phyloP scores from a whole-genome alignment of 2,797 vertebrate genomes.

The Mormyrus hasselquistii region DNA sequence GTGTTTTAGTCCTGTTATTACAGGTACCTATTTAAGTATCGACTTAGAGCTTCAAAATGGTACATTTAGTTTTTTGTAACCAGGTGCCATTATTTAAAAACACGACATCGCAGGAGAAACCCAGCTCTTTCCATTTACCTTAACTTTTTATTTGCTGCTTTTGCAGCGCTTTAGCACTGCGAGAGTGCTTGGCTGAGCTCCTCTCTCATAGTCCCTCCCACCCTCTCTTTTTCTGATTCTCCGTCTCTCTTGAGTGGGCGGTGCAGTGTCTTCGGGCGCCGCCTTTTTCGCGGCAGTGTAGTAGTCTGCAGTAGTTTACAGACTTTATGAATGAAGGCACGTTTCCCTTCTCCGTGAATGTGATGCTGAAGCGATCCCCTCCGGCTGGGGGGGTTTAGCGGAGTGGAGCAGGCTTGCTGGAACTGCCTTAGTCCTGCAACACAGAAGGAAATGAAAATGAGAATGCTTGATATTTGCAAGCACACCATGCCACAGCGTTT shows the following conservation, averaged over 20 bases:
- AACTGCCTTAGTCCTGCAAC: slow-evolving; percentile 15
- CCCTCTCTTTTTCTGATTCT: not conserved
- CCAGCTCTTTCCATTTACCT: not conserved
- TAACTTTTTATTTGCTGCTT: not conserved
- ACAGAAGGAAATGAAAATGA: slow-evolving; percentile 13
- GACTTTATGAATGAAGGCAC: slow-evolving; percentile 64
- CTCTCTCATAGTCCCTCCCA: slow-evolving; percentile 2
- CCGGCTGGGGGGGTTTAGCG: not conserved
- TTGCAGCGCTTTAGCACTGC: not conserved
- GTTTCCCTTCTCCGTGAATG: slow-evolving; percentile 34
- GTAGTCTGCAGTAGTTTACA: slow-evolving; percentile 52
- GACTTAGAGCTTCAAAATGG: not conserved
- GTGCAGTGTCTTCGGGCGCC: slow-evolving; percentile 34
- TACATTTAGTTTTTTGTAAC: not conserved
- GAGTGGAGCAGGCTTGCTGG: not conserved
- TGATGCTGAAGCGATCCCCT: not conserved
- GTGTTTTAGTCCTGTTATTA: not conserved
- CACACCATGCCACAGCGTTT: not conserved
- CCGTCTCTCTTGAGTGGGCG: slow-evolving; percentile 33
- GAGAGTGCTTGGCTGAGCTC: slow-evolving; percentile 13
- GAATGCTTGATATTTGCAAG: slow-evolving; percentile 16
- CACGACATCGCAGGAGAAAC: not conserved
- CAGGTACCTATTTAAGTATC: not conserved
- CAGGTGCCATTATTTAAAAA: not conserved
- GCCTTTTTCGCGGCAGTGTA: slow-evolving; percentile 51